phyloP scores from a whole-genome alignment of 2,888 invertebrate species.

The Peribatodes rhomboidaria region DNA sequence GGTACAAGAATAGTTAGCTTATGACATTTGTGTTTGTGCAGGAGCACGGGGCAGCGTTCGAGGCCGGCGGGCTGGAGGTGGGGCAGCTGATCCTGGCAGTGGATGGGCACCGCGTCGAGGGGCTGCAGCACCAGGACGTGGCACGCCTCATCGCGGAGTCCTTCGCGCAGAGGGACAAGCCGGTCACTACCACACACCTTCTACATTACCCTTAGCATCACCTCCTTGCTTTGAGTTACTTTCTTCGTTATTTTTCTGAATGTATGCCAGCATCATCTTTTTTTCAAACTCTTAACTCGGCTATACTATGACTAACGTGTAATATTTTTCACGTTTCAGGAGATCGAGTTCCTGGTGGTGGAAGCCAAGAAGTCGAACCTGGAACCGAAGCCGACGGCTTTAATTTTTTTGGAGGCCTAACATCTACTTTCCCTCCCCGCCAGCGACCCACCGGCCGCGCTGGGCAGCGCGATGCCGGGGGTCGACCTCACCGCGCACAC shows the following conservation, averaged over 20 bases:
- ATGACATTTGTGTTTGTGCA: slow-evolving; percentile 62
- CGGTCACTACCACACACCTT: slow-evolving; percentile 60
- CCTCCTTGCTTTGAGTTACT: too few relatives aligned
- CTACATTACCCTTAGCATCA: not conserved
- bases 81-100: slow-evolving; percentile 98
- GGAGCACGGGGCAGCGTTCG: slow-evolving; percentile 98
- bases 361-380: slow-evolving; percentile 97
- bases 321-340: slow-evolving; percentile 74
- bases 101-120: slow-evolving; percentile 92
- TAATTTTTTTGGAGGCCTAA: slow-evolving; percentile 97
- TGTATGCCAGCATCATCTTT: too few relatives aligned
- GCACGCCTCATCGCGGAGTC: slow-evolving; percentile 97
- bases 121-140: slow-evolving; percentile 95
- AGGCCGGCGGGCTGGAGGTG: slow-evolving; percentile 96
- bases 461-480: slow-evolving; percentile 87
- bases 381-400: slow-evolving; percentile 96
- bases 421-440: slow-evolving; percentile 95
- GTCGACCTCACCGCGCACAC: slow-evolving; percentile 88
- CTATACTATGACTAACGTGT: not conserved
- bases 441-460: slow-evolving; percentile 91
- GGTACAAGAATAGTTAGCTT: too few relatives aligned
- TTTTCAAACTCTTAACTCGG: too few relatives aligned
- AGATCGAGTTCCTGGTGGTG: slow-evolving; percentile 97
- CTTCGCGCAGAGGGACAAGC: slow-evolving; percentile 94
- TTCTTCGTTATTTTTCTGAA: not conserved